Evolutionary conservation across 2,797 vertebrate species (phyloP).

Genomic region (Poecilia velifera): DNA sequence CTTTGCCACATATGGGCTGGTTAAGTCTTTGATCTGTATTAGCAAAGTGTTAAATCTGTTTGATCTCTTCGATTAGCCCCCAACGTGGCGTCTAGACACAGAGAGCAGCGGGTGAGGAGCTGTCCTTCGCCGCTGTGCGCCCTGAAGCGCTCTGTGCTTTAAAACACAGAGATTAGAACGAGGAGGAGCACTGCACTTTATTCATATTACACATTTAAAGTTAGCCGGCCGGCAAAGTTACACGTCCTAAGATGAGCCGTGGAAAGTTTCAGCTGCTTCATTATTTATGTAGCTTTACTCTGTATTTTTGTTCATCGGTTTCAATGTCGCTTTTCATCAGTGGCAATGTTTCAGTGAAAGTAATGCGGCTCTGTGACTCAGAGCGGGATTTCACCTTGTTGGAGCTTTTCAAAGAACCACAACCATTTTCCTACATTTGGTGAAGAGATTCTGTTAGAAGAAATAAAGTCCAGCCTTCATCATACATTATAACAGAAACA

Average conservation of each 20-base stretch:
- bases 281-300: background rate
- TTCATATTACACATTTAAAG: background rate
- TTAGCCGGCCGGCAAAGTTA: background rate
- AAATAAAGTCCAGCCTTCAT: background rate
- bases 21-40: constrained; percentile 63
- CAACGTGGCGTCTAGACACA: constrained; percentile 56
- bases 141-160: constrained; percentile 24
- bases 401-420: background rate
- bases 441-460: background rate
- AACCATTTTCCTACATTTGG: background rate
- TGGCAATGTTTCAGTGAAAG: background rate
- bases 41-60: constrained; percentile 64
- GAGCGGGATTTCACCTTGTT: background rate
- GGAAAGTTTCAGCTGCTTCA: background rate
- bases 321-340: background rate
- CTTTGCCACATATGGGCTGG: constrained; percentile 23
- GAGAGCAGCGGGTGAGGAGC: constrained; percentile 43
- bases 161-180: constrained; percentile 21
- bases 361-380: background rate
- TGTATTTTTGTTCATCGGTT: background rate
- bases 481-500: background rate
- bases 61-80: constrained; percentile 69
- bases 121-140: constrained; percentile 31
- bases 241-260: background rate
- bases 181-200: constrained; percentile 17